These are phyloP conservation scores for Elaphurus davidianus DNA, from an alignment of 2,113 vertebrate species.

Conservation along the genomic window DNA sequence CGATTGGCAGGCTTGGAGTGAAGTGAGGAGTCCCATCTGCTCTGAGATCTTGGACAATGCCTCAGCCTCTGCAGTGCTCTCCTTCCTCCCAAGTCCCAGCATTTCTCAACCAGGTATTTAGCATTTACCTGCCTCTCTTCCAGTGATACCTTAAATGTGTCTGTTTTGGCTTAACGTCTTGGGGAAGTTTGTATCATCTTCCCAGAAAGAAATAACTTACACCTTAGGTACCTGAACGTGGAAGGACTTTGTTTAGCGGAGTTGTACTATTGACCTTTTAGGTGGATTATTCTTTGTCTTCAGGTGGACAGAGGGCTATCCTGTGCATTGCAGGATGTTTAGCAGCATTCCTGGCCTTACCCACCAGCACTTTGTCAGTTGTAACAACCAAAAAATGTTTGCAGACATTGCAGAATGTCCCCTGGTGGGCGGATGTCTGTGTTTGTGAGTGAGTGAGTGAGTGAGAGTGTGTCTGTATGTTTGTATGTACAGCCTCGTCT, in stretches of 20 bases:
- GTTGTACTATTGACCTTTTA: neutral
- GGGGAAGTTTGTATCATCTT: neutral
- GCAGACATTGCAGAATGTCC: neutral
- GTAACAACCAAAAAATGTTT: neutral
- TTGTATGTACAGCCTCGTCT: neutral
- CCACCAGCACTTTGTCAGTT: neutral
- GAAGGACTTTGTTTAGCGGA: neutral
- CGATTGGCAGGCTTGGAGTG: neutral
- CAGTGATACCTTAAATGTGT: neutral
- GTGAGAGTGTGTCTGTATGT: neutral
- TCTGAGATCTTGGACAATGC: neutral
- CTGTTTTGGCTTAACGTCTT: neutral
- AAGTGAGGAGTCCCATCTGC: neutral
- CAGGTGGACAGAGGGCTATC: neutral
- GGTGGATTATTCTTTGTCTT: neutral
- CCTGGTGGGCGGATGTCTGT: neutral
- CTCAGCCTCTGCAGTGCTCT: neutral
- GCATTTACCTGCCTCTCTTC: neutral
- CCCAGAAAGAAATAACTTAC: constrained; percentile 24
- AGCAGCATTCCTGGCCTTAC: neutral
- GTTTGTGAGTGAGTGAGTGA: neutral
- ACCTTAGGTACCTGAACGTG: neutral
- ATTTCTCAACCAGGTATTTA: neutral
- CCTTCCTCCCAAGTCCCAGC: neutral
- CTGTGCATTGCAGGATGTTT: neutral